Conservation (phyloP, 2,797 vertebrate species). For the Coendou prehensilis region DNA sequence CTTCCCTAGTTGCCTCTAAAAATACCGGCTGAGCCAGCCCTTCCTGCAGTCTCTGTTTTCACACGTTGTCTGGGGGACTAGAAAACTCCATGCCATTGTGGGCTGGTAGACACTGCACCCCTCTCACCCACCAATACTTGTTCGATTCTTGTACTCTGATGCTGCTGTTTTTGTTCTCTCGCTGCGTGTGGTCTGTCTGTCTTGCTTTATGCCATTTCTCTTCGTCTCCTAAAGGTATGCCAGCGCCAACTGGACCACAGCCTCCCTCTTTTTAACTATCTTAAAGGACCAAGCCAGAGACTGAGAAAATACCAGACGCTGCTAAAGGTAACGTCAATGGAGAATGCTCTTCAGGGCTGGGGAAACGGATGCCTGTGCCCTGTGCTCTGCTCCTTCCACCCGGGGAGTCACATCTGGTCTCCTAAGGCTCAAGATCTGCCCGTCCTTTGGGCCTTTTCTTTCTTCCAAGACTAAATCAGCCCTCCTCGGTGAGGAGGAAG, state of each 20-base stretch:
- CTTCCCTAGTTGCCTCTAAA: neutral
- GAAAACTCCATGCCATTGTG: accelerated
- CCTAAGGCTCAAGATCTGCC: neutral
- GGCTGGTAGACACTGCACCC: neutral
- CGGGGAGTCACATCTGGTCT: neutral
- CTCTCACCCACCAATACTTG: accelerated
- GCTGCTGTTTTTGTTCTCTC: neutral
- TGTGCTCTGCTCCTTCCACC: no score
- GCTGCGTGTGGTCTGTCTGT: neutral
- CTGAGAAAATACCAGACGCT: conserved; percentile 97
- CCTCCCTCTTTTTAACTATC: conserved; percentile 96
- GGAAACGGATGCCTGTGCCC: neutral
- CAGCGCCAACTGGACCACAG: conserved; percentile 97
- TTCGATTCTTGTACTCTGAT: neutral
- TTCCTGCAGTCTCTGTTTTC: neutral
- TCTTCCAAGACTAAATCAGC: neutral
- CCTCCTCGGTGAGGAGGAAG: neutral
- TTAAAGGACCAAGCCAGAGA: conserved; percentile 96
- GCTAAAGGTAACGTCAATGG: conserved; percentile 91
- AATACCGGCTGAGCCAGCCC: neutral
- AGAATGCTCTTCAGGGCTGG: neutral
- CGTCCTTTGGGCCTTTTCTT: neutral
- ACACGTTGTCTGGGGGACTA: neutral
- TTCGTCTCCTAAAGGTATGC: conserved; percentile 92
- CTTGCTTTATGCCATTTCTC: conserved; percentile 49